A percentile compares a stretch with the other conserved stretches of the same genome.
phyloP scores from a whole-genome alignment of 2,113 vertebrate species.

The Thunnus thynnus region DNA sequence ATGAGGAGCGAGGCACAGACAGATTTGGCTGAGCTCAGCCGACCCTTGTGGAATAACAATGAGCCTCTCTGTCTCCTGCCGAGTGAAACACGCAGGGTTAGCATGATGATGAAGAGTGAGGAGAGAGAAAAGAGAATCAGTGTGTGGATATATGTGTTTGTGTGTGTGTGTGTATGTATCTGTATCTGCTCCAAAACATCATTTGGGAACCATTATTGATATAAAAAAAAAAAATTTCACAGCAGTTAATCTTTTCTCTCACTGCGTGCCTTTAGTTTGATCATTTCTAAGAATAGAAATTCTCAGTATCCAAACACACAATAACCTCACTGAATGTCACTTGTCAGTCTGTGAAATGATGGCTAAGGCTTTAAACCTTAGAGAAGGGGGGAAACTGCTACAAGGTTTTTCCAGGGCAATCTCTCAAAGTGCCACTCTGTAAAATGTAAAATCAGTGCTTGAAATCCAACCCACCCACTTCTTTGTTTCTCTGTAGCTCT shows the following conservation, averaged over 20 bases:
- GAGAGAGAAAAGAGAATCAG: conserved; percentile 35
- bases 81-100: conserved; percentile 73
- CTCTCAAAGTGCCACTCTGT: conserved; percentile 75
- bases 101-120: conserved; percentile 73
- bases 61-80: conserved; percentile 75
- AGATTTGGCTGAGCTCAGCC: conserved; percentile 81
- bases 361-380: conserved; percentile 58
- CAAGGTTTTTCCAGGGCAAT: conserved; percentile 76
- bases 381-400: conserved; percentile 41
- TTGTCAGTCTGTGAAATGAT: conserved; percentile 57
- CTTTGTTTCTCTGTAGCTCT: conserved; percentile 43
- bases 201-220: conserved; percentile 59
- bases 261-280: conserved; percentile 59
- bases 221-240: conserved; percentile 31
- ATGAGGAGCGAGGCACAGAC: conserved; percentile 70
- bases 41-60: conserved; percentile 83
- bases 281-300: conserved; percentile 63
- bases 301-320: conserved; percentile 54
- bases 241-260: conserved; percentile 50
- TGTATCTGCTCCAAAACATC: conserved; percentile 36
- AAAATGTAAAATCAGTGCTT: conserved; percentile 78
- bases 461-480: conserved; percentile 58
- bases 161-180: conserved; percentile 1
- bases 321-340: conserved; percentile 55
- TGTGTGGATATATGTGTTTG: conserved; percentile 19